These are phyloP conservation scores for Pionites leucogaster DNA, from an alignment of 2,113 vertebrate species.

Conservation along the genomic window DNA sequence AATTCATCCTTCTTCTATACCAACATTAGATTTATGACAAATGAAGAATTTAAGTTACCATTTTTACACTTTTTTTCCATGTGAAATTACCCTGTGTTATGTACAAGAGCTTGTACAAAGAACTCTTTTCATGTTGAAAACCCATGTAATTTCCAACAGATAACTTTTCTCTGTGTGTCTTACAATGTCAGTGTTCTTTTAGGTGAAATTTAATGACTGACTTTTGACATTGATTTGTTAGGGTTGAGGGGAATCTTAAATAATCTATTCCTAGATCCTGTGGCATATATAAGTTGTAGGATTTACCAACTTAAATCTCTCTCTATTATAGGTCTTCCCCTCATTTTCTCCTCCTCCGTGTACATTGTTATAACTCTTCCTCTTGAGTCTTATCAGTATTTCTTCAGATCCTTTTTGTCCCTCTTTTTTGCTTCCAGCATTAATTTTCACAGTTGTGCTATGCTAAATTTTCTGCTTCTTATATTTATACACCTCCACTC, in stretches of 20 bases:
- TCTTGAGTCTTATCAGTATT: constrained; percentile 6
- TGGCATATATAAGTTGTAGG: background rate
- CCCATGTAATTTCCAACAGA: background rate
- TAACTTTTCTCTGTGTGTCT: background rate
- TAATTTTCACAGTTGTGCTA: constrained; percentile 16
- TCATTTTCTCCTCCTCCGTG: background rate
- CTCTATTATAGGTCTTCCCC: background rate
- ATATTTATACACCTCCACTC: constrained; percentile 41
- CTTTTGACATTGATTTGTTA: background rate
- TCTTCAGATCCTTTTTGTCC: constrained; percentile 33
- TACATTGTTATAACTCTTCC: background rate
- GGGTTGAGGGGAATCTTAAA: background rate
- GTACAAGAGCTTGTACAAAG: background rate
- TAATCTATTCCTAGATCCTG: background rate
- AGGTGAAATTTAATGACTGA: background rate
- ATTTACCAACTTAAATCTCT: background rate
- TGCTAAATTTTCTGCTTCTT: constrained; percentile 38
- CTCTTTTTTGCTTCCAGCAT: background rate
- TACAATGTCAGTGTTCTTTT: background rate
- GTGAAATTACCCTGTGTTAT: background rate
- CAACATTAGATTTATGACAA: background rate
- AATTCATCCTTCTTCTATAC: background rate
- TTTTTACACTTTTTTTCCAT: fast-evolving
- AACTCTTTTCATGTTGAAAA: background rate
- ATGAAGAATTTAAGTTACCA: background rate